Evolutionary conservation across 2,797 vertebrate genomes (phyloP).

Genomic region (Anas georgica): DNA sequence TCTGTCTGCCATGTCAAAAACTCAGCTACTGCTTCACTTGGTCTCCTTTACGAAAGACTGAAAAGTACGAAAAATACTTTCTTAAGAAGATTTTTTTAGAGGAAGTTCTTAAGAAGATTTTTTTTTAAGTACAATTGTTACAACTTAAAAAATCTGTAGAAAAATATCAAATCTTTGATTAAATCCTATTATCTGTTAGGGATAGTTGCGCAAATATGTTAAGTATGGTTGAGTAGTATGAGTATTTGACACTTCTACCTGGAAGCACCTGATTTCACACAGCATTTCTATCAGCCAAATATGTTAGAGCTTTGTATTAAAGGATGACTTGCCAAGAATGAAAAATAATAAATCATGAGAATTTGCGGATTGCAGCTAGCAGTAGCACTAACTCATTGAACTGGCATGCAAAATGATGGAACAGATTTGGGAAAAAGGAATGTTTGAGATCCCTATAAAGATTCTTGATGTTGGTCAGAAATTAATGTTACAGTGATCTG

Average conservation of each 20-base stretch:
- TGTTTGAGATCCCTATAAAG: neutral
- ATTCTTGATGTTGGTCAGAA: neutral
- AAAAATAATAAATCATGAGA: neutral
- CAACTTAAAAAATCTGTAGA: neutral
- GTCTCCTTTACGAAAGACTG: neutral
- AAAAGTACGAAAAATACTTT: neutral
- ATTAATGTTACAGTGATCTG: neutral
- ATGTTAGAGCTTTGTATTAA: neutral
- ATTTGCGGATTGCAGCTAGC: neutral
- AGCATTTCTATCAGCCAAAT: neutral
- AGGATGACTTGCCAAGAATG: neutral
- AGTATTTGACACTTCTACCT: neutral
- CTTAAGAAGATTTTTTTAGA: neutral
- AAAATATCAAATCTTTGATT: neutral
- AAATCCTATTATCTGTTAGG: neutral
- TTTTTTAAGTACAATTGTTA: neutral
- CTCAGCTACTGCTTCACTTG: neutral
- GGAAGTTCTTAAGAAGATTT: too few species aligned
- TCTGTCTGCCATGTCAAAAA: neutral
- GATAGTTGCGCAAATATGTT: neutral
- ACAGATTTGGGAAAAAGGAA: neutral
- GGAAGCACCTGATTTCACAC: neutral
- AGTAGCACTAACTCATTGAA: neutral
- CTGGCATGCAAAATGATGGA: neutral
- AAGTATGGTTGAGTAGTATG: neutral